These are phyloP conservation scores for Ormyrus pomaceus DNA, from an alignment of 2,888 invertebrate genomes.

Conservation along the genomic window DNA sequence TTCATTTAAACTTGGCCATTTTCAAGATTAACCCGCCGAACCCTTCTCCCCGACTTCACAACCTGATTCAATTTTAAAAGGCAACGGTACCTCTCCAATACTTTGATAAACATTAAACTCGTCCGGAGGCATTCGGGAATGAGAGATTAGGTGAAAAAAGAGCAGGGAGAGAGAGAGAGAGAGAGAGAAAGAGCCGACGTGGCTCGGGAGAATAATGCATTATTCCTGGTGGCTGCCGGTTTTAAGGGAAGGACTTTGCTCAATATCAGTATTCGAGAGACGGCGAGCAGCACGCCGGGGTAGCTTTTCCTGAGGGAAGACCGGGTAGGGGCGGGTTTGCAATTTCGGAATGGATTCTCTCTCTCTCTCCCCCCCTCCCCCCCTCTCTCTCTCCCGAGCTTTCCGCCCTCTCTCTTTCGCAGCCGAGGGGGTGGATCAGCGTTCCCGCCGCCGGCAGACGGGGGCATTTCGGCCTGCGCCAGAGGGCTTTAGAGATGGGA, in stretches of 20 bases:
- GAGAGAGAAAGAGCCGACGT: constrained; percentile 55
- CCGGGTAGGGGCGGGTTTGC: constrained; percentile 69
- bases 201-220: constrained; percentile 68
- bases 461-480: constrained; percentile 59
- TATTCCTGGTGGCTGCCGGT: constrained; percentile 70
- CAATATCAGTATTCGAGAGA: constrained; percentile 75
- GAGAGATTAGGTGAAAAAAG: constrained; percentile 4
- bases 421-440: constrained; percentile 56
- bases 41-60: neutral
- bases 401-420: constrained; percentile 23
- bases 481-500: constrained; percentile 65
- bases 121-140: neutral
- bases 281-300: constrained; percentile 62
- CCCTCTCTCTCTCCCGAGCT: constrained; percentile 38
- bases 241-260: constrained; percentile 71
- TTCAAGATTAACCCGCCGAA: neutral
- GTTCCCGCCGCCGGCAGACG: constrained; percentile 51
- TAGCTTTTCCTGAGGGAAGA: constrained; percentile 72
- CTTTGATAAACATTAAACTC: neutral
- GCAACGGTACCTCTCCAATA: neutral
- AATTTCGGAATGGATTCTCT: constrained; percentile 75
- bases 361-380: constrained; percentile 63
- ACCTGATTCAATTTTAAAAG: neutral
- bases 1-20: neutral
- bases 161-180: constrained; percentile 34